These are phyloP conservation scores for Zygogramma bicolorata DNA, from an alignment of 2,888 invertebrate species.

Conservation along the genomic window DNA sequence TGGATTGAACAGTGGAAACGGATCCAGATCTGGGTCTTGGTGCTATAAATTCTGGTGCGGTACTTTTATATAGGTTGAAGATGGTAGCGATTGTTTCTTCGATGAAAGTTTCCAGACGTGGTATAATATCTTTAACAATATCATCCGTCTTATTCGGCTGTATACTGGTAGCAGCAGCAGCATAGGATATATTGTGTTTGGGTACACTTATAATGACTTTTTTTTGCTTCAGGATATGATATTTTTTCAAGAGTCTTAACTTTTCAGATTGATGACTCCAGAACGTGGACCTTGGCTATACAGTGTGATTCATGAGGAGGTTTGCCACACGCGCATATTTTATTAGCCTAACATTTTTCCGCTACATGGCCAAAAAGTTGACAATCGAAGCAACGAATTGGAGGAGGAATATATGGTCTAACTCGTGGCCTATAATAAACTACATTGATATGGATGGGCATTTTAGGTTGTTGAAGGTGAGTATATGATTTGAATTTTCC, in stretches of 20 bases:
- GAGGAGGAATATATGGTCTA: not conserved
- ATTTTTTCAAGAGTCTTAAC: too few species aligned
- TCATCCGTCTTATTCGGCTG: not conserved
- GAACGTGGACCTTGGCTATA: too few species aligned
- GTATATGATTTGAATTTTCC: not conserved
- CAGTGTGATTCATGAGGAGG: not conserved
- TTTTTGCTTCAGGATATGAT: not conserved
- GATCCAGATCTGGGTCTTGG: not conserved
- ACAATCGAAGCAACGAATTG: not conserved
- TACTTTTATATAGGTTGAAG: not conserved
- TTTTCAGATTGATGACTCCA: too few species aligned
- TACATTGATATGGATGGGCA: not conserved
- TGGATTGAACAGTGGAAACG: not conserved
- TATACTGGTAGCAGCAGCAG: not conserved
- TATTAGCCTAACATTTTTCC: not conserved
- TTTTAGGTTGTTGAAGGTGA: constrained; percentile 2
- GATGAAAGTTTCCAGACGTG: not conserved
- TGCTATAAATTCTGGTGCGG: not conserved
- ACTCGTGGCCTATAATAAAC: not conserved
- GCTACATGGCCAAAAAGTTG: not conserved
- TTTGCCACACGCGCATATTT: not conserved
- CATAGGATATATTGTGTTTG: not conserved
- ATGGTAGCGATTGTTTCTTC: not conserved
- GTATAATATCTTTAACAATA: not conserved
- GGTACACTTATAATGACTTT: not conserved